Base-by-base conservation (phyloP, 92 coral and sea anemone genomes). In the Siderastrea siderea region DNA sequence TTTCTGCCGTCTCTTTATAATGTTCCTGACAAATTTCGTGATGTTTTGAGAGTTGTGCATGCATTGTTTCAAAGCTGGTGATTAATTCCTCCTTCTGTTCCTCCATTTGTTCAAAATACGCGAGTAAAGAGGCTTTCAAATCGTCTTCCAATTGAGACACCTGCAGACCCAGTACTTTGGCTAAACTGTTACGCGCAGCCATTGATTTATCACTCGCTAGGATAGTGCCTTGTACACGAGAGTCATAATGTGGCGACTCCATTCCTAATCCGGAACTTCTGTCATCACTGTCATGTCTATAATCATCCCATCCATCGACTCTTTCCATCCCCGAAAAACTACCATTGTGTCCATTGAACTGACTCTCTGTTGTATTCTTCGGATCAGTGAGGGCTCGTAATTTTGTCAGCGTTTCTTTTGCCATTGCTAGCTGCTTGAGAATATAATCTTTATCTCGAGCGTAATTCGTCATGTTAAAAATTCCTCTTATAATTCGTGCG, bases 71-170 rank as follows among this genome's bases (percentile, higher is more conserved):
- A 54, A 95, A 95, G 84, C 96, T 93, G 53, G 90, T 75, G 64
- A 93, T 95, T 74, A 95, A 84, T 59, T 95, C 98, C 48, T 95
- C 96, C 69, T 95, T 95, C 83, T 95, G 96, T 54, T 43, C 63
- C 61, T 95, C 98, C 68, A 95, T 95, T 89, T 95, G 93, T 77
- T 95, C 98, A 70, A 95, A 82, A 86, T 95, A 93, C 69, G 90
- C 85, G 17, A 95, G 84, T 65, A 95, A 66, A 2, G 96, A 91
- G 55, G 90, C 87, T 75, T 93, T 95, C 64, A 95, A 91, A 88
- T 95, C 98, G 66, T 95, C 98, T 71, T 95, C 98, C 1, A 95
- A 86, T 89, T 91, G 88, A 63, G 95, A 91, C 77, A 89, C 96
- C 88, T 95, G 96, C 51, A 94, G 45, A 45, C 98, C 96, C 50